Evolutionary conservation across 2,888 invertebrate genomes (phyloP).

Genomic region (Drosophila birchii): DNA sequence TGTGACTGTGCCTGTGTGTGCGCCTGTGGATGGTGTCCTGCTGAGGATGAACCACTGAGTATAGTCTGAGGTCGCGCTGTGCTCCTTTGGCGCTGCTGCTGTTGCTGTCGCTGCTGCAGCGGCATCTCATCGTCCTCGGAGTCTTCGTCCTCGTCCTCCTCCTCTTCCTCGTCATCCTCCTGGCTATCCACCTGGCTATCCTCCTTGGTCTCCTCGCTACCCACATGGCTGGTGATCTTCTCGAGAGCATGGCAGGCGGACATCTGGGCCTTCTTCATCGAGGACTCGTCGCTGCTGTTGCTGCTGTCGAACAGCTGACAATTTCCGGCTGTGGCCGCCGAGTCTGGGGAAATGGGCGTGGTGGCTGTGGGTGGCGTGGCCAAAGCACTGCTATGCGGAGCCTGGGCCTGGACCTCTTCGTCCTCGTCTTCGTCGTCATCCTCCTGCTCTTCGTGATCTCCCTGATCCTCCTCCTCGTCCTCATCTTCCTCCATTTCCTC

Average conservation of each 20-base stretch:
- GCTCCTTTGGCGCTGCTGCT: slow-evolving; percentile 49
- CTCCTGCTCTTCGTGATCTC: slow-evolving; percentile 27
- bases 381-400: slow-evolving; percentile 73
- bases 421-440: slow-evolving; percentile 47
- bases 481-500: slow-evolving; percentile 41
- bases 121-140: slow-evolving; percentile 36
- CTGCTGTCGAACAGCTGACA: slow-evolving; percentile 82
- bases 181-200: slow-evolving; percentile 23
- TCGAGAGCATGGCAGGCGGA: slow-evolving; percentile 79
- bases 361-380: slow-evolving; percentile 77
- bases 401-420: slow-evolving; percentile 54
- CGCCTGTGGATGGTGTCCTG: slow-evolving; percentile 14
- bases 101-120: slow-evolving; percentile 37
- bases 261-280: slow-evolving; percentile 81
- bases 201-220: slow-evolving; percentile 28
- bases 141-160: slow-evolving; percentile 30
- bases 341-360: slow-evolving; percentile 81
- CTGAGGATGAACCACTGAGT: slow-evolving; percentile 9
- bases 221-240: slow-evolving; percentile 65
- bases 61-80: slow-evolving; percentile 43
- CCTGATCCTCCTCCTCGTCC: slow-evolving; percentile 19
- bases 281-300: slow-evolving; percentile 81
- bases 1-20: slow-evolving; percentile 18
- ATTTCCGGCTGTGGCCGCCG: slow-evolving; percentile 79
- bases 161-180: slow-evolving; percentile 29